A percentile compares a stretch with the other conserved stretches of the same genome.
Evolutionary conservation across 2,113 vertebrate species (phyloP).

Genomic region (Clinocottus analis): DNA sequence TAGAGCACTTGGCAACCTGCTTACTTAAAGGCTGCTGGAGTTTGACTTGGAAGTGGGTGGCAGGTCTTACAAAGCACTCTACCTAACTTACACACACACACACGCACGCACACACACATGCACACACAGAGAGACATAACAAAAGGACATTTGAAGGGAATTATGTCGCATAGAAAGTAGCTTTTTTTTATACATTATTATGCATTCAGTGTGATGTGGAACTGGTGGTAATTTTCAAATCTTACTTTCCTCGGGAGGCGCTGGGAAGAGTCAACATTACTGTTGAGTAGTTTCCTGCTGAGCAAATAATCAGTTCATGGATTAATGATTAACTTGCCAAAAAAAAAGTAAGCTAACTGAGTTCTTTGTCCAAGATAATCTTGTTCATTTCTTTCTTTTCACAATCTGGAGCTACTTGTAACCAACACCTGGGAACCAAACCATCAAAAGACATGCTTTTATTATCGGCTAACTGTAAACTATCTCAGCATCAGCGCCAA

Average conservation of each 20-base stretch:
- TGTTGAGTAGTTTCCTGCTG: not conserved
- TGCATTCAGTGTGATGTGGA: not conserved
- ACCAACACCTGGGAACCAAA: not conserved
- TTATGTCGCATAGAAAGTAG: not conserved
- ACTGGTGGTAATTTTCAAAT: not conserved
- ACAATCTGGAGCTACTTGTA: not conserved
- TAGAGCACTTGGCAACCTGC: constrained; percentile 41
- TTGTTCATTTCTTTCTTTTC: not conserved
- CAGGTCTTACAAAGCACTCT: constrained; percentile 15
- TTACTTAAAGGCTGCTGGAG: constrained; percentile 18
- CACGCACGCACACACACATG: not conserved
- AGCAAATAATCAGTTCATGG: not conserved
- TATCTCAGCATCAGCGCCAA: not conserved
- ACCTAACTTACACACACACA: not conserved
- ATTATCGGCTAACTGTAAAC: not conserved
- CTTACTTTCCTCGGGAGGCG: not conserved
- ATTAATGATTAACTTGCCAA: not conserved
- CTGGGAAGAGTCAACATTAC: not conserved
- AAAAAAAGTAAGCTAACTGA: not conserved
- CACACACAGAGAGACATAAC: not conserved
- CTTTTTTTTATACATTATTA: not conserved
- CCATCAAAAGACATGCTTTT: not conserved
- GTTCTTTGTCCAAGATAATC: not conserved
- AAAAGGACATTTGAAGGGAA: no score
- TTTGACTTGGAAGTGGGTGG: constrained; percentile 32